phyloP scores from a whole-genome alignment of 2,888 invertebrate species.

The Marronus borbonicus region DNA sequence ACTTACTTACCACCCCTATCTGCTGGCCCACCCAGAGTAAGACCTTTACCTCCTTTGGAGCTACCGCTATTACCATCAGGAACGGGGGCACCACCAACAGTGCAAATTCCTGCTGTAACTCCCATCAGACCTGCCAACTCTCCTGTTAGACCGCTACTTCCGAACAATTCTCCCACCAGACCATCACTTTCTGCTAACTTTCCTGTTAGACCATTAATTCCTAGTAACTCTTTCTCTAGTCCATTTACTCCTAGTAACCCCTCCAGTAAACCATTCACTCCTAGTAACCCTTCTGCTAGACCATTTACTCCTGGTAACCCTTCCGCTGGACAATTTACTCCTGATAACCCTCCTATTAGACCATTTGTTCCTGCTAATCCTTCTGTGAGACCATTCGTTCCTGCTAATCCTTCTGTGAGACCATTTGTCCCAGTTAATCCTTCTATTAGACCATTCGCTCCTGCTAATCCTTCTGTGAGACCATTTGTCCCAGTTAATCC shows the following conservation, averaged over 20 bases:
- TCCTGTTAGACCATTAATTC: background rate
- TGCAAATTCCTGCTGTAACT: too few relatives aligned
- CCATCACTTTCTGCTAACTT: background rate
- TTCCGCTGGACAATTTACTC: too few relatives aligned
- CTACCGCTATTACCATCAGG: slow-evolving; percentile 1
- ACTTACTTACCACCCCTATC: slow-evolving; percentile 17
- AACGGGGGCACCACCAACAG: background rate
- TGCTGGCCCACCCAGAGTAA: background rate
- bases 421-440: background rate
- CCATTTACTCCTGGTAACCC: too few relatives aligned
- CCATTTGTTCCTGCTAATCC: too few relatives aligned
- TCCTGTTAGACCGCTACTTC: background rate
- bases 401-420: background rate
- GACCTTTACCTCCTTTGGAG: slow-evolving; percentile 11
- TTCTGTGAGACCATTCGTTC: too few relatives aligned
- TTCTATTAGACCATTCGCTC: background rate
- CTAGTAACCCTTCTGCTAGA: too few relatives aligned
- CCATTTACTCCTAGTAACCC: too few relatives aligned
- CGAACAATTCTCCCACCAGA: background rate
- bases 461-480: too few relatives aligned
- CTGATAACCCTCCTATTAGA: too few relatives aligned
- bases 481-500: too few relatives aligned
- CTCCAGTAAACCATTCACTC: too few relatives aligned
- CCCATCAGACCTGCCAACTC: background rate
- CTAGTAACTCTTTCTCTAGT: too few relatives aligned